A percentile compares a stretch with the other conserved stretches of the same genome.
phyloP scores from a whole-genome alignment of 2,888 invertebrate genomes.

The Pandemis heparana region DNA sequence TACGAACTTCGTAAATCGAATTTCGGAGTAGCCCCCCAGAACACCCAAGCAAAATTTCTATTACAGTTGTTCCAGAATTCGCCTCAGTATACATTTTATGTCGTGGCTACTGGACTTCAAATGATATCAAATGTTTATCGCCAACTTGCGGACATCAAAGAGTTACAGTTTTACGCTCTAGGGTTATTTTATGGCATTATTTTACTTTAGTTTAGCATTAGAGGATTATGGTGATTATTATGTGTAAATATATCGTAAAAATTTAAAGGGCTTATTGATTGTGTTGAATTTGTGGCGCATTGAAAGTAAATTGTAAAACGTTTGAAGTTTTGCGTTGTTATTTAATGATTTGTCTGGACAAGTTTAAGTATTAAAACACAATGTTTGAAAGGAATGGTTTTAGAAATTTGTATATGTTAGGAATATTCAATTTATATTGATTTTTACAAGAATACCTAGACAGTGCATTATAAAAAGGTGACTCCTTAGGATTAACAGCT shows the following conservation, averaged over 20 bases:
- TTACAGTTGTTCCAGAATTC: slow-evolving; percentile 8
- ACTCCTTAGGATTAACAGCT: no score
- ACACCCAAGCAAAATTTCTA: no score
- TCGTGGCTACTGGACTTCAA: slow-evolving; percentile 6
- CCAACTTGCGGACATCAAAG: slow-evolving; percentile 11
- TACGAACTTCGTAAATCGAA: no score
- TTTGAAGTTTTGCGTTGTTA: not conserved
- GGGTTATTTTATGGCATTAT: not conserved
- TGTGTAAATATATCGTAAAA: not conserved
- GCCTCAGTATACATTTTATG: slow-evolving; percentile 4
- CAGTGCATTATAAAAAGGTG: no score
- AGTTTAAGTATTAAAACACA: no score
- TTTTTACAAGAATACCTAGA: no score
- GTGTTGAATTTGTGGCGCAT: not conserved
- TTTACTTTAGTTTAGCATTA: not conserved
- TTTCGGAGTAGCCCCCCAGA: no score
- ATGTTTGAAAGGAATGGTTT: no score
- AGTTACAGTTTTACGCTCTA: slow-evolving; percentile 4
- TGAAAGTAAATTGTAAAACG: not conserved
- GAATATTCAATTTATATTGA: no score
- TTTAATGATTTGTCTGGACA: no score
- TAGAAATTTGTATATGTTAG: no score
- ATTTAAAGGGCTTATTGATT: not conserved
- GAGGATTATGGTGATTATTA: not conserved
- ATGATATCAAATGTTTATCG: slow-evolving; percentile 17